Evolutionary conservation across 2,888 invertebrate genomes (phyloP).

Genomic region (Tolmerus cingulatus): DNA sequence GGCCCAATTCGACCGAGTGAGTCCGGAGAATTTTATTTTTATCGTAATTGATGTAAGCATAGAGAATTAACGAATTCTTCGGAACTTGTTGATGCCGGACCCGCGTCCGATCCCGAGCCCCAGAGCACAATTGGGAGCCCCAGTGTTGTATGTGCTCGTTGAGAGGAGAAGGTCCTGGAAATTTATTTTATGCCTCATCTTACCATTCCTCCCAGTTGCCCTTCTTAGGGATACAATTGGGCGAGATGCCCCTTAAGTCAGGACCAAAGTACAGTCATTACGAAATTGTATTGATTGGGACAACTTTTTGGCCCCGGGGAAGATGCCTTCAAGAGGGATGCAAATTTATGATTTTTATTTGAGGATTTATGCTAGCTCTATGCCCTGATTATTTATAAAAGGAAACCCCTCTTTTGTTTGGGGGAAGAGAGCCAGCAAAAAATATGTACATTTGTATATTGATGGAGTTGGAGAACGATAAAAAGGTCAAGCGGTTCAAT

Average conservation of each 20-base stretch:
- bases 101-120: background rate
- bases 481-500: background rate
- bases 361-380: background rate
- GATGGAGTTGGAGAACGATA: background rate
- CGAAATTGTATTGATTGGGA: background rate
- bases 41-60: constrained; percentile 21
- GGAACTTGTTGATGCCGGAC: constrained; percentile 16
- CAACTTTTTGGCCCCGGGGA: background rate
- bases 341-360: background rate
- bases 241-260: background rate
- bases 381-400: background rate
- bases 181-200: background rate
- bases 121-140: background rate
- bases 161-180: background rate
- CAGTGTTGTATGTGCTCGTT: background rate
- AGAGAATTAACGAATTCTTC: constrained; percentile 3
- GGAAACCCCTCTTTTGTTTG: background rate
- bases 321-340: background rate
- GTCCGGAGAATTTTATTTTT: background rate
- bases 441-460: background rate
- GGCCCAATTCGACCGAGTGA: background rate
- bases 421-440: background rate
- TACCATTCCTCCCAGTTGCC: background rate
- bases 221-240: background rate
- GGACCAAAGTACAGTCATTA: background rate